Percentiles rank a stretch among this genome's conserved stretches.
Conservation (phyloP, 1,140 invertebrate genomes). For the Tyrophagus putrescentiae region DNA sequence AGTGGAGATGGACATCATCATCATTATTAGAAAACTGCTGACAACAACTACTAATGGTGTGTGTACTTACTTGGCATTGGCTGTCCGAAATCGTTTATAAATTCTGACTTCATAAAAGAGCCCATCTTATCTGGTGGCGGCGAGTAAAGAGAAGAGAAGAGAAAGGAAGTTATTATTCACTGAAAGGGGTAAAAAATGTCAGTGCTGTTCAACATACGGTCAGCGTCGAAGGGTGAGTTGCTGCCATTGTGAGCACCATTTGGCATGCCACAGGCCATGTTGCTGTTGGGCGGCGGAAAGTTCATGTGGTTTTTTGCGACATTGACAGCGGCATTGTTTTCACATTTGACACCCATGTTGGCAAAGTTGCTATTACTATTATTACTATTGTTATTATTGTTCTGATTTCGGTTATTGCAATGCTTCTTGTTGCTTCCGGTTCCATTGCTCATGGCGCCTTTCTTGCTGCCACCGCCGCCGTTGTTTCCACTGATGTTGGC, state of each 20-base stretch:
- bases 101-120: conserved; percentile 3
- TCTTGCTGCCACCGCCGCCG: neutral
- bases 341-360: neutral
- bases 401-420: conserved; percentile 5
- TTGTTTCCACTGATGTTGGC: neutral
- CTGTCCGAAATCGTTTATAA: neutral
- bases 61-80: neutral
- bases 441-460: neutral
- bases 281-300: neutral
- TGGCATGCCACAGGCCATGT: neutral
- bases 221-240: conserved; percentile 10
- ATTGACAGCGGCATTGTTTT: neutral
- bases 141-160: neutral
- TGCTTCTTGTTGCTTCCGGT: neutral
- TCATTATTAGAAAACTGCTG: neutral
- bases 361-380: conserved; percentile 10
- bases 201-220: no score
- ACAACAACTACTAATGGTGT: neutral
- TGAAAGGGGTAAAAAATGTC: neutral
- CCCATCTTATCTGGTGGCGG: neutral
- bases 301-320: conserved; percentile 1
- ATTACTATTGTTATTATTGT: conserved; percentile 17
- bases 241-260: neutral
- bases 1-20: no score
- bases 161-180: neutral